Conservation (phyloP, 1,140 invertebrate genomes). For the Pseudoatta argentina region DNA sequence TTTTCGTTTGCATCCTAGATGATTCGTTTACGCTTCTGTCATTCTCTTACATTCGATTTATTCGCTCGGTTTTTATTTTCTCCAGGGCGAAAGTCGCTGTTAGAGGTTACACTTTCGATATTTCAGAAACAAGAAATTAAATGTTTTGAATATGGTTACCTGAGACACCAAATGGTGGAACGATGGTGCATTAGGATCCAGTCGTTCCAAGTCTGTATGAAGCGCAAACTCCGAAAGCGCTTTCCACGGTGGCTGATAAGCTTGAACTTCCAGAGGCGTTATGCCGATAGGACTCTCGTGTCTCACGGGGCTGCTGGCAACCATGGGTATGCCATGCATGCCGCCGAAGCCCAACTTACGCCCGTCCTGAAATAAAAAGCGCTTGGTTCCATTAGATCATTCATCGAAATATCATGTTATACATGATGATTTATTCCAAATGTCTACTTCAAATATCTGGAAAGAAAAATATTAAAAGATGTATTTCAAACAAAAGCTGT, state of each 20-base stretch:
- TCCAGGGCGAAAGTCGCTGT: no score
- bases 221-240: constrained; percentile 97
- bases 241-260: constrained; percentile 99
- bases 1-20: no score
- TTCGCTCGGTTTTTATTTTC: no score
- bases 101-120: neutral
- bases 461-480: neutral
- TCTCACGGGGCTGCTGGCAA: constrained; percentile 97
- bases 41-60: no score
- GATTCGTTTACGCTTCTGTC: no score
- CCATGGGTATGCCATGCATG: constrained; percentile 98
- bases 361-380: constrained; percentile 92
- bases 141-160: constrained; percentile 87
- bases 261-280: constrained; percentile 96
- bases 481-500: neutral
- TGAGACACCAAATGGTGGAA: constrained; percentile 98
- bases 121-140: neutral
- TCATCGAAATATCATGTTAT: constrained; percentile 19
- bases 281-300: constrained; percentile 96
- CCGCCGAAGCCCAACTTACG: constrained; percentile 95
- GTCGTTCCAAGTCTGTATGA: constrained; percentile 95
- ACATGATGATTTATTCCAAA: neutral
- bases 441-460: neutral
- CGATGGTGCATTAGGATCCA: constrained; percentile 94
- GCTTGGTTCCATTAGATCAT: constrained; percentile 77